Evolutionary conservation across 2,797 vertebrate species (phyloP), one percentile per base, ranked within the genome.

Genomic region (Crocidura indochinensis): DNA sequence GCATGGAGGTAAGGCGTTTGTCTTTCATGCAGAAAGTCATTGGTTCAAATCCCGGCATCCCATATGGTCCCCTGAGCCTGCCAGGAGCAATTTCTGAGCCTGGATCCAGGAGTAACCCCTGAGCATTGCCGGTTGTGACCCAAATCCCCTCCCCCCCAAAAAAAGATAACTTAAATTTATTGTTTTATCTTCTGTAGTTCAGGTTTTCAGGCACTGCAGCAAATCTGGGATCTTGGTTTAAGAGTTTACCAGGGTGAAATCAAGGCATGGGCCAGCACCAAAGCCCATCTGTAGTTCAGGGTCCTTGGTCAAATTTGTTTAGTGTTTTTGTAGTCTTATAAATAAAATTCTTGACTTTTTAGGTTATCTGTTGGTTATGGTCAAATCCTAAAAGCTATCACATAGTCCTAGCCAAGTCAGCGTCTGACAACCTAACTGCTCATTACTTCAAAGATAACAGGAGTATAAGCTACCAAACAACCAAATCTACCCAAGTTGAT

Each of bases 211-310:
- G 77, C 8, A 8, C 0, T 0, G 60, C 4, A 1, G 20, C 44
- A 9, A 2, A 22, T 17, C 19, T 51, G 11, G 9, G 0, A 10
- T 72, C n/a, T 53, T 44, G 51, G 3, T 10, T 10, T 49, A 65
- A 64, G 12, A 27, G 81, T 31, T n/a, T 10, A 19, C 5, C 17
- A 22, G 56, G 8, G 26, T 2, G 29, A 82, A 78, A 60, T 49
- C 67, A 27, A 51, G 26, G 1, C 9, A 0, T n/a, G 15, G 29
- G 7, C 6, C 0, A 0, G 22, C 65, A 20, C 14, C 14, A 19
- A 9, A 29, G n/a, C 65, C 29, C 31, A 68, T 15, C 38, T 31
- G 17, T 84, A 15, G 29, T 72, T 77, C 1, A 0, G 27, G 10
- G 6, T 72, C 67, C n/a, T 60, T 56, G 24, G 31, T 46, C 27